A percentile compares a stretch with the other conserved stretches of the same genome.
phyloP scores from a whole-genome alignment of 2,113 vertebrate species.

The Rynchops niger region DNA sequence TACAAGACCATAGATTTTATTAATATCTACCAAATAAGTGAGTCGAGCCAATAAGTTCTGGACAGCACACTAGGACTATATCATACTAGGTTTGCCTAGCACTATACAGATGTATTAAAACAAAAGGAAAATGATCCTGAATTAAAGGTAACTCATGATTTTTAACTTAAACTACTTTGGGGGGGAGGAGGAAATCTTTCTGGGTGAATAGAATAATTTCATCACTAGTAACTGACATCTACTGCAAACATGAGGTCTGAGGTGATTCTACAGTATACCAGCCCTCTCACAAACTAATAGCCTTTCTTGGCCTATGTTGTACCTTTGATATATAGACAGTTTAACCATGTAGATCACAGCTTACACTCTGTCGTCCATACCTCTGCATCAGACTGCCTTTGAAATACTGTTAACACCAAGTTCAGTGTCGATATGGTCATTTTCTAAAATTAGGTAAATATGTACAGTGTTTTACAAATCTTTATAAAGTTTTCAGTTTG shows the following conservation, averaged over 20 bases:
- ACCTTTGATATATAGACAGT: neutral
- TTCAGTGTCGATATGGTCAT: neutral
- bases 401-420: neutral
- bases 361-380: neutral
- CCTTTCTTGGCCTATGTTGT: neutral
- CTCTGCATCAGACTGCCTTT: neutral
- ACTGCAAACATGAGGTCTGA: neutral
- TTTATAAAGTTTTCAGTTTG: neutral
- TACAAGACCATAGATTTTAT: constrained; percentile 3
- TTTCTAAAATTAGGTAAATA: neutral
- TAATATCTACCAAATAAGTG: neutral
- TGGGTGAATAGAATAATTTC: neutral
- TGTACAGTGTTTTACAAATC: neutral
- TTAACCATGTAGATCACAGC: neutral
- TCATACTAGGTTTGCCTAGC: neutral
- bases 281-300: neutral
- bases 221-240: neutral
- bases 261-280: neutral
- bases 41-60: constrained; percentile 38
- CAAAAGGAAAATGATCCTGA: neutral
- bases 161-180: neutral
- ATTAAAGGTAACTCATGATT: neutral
- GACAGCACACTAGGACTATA: neutral
- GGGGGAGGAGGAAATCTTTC: neutral
- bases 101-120: neutral